Base-by-base conservation (phyloP, 1,140 invertebrate species). In the Zaprionus nigranus region DNA sequence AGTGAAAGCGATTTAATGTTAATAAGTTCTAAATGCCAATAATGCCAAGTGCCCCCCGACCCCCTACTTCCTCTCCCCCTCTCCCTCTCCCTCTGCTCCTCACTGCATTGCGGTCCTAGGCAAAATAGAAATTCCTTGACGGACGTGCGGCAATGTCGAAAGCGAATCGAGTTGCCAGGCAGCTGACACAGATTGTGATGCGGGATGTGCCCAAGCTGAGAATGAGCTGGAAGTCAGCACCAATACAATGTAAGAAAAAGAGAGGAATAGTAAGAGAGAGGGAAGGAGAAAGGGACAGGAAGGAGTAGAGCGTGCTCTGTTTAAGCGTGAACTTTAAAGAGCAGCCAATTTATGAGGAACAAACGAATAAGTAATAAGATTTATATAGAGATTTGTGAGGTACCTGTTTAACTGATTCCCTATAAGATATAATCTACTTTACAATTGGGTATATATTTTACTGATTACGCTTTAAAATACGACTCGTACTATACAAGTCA, bases 1-100 rank as follows among this genome's bases (percentile, higher is more conserved):
- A 59, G 67, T 63, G 69, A 65, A 75, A 81, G 78, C 84, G 83
- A 87, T 84, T 87, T 87, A 83, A 87, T 87, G 85, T 87, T 87
- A 87, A 87, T 87, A 87, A 87, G 83, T 80, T 58, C 78, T 74
- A 80, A 80, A 80, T 76, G 78, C 78, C 78, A 80, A 80, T 78
- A 80, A 80, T 80, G 71, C 76, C 65, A 65, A 68, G 83, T 81
- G 81, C 58, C 74, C 38, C 49, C 24, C 26, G n/a, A 26, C 6
- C 6, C 6, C 24, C 64, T 22, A 17, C 36, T 43, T 3, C 36
- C 46, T 24, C 28, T 24, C 57, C 13, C 11, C 20, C 20, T 20
- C 20, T 20, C 11, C 20, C 20, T 20, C 20, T 20, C 57, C 13
- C 11, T 6, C 15, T 22, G 28, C 40, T 11, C 22, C 34, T 82